These are phyloP conservation scores for Hyppa rectilinea DNA, from an alignment of 2,888 invertebrate genomes.

Conservation along the genomic window DNA sequence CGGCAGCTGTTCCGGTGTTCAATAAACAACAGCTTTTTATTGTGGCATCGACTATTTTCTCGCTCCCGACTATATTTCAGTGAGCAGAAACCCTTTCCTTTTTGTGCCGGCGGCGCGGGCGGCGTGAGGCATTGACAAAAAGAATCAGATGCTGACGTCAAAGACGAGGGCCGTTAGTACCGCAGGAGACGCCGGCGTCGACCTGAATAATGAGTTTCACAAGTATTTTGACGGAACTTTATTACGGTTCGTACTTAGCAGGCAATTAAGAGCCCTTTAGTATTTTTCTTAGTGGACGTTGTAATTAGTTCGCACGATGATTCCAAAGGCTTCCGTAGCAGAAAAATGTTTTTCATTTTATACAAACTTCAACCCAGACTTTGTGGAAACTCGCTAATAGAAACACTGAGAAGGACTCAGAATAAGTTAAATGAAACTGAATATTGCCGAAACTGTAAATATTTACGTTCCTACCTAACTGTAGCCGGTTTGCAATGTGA, in stretches of 20 bases:
- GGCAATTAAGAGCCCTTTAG: slow-evolving; percentile 75
- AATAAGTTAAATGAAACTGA: slow-evolving; percentile 31
- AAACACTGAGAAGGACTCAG: slow-evolving; percentile 29
- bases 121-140: slow-evolving; percentile 65
- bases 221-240: slow-evolving; percentile 78
- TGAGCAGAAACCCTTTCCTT: slow-evolving; percentile 58
- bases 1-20: slow-evolving; percentile 64
- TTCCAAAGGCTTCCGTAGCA: slow-evolving; percentile 59
- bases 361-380: slow-evolving; percentile 42
- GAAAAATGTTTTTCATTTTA: slow-evolving; percentile 55
- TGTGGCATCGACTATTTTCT: slow-evolving; percentile 57
- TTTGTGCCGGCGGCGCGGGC: slow-evolving; percentile 39
- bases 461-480: not conserved
- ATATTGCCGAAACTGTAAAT: slow-evolving; percentile 14
- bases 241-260: slow-evolving; percentile 74
- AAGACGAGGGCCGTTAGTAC: slow-evolving; percentile 70
- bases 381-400: slow-evolving; percentile 36
- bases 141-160: slow-evolving; percentile 69
- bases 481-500: slow-evolving; percentile 12
- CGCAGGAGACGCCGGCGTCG: slow-evolving; percentile 66
- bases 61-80: slow-evolving; percentile 56
- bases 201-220: slow-evolving; percentile 77
- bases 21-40: slow-evolving; percentile 67
- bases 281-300: slow-evolving; percentile 72
- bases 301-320: slow-evolving; percentile 71